Evolutionary conservation across 2,888 invertebrate species (phyloP).

Genomic region (Limenitis arthemis): DNA sequence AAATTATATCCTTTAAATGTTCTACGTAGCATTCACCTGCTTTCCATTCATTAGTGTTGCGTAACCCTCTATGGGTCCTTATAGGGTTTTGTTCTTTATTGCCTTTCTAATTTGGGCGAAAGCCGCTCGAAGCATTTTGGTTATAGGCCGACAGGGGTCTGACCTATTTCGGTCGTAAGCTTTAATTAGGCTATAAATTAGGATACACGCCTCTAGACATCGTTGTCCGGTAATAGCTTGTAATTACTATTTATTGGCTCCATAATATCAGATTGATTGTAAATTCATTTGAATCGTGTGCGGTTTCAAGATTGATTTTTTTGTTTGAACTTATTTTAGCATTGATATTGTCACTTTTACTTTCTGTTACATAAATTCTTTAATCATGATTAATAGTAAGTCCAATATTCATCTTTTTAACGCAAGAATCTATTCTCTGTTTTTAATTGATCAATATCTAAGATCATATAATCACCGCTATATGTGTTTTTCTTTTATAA

Average conservation of each 20-base stretch:
- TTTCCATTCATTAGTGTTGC: conserved; percentile 11
- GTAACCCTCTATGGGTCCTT: neutral
- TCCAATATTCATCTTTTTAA: too few species aligned
- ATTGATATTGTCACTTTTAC: conserved; percentile 3
- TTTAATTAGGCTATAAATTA: conserved; percentile 40
- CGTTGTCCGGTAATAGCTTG: conserved; percentile 36
- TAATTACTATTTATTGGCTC: conserved; percentile 41
- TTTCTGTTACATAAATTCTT: conserved; percentile 3
- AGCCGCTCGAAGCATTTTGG: conserved; percentile 4
- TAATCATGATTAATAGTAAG: too few species aligned
- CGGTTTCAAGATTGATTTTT: neutral
- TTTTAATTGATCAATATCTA: too few species aligned
- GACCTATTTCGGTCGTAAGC: conserved; percentile 16
- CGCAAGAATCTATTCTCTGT: too few species aligned
- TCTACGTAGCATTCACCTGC: conserved; percentile 14
- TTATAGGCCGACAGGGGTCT: conserved; percentile 1
- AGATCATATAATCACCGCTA: too few species aligned
- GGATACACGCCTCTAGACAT: conserved; percentile 32
- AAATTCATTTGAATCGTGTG: conserved; percentile 21
- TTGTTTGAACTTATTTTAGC: conserved; percentile 1
- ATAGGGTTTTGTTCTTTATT: conserved; percentile 5
- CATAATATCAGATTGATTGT: conserved; percentile 23
- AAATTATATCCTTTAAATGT: conserved; percentile 17
- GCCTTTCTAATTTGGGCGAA: neutral
- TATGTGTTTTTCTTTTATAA: too few species aligned